Conservation (phyloP, 2,113 vertebrate species). For the Apteryx owenii region DNA sequence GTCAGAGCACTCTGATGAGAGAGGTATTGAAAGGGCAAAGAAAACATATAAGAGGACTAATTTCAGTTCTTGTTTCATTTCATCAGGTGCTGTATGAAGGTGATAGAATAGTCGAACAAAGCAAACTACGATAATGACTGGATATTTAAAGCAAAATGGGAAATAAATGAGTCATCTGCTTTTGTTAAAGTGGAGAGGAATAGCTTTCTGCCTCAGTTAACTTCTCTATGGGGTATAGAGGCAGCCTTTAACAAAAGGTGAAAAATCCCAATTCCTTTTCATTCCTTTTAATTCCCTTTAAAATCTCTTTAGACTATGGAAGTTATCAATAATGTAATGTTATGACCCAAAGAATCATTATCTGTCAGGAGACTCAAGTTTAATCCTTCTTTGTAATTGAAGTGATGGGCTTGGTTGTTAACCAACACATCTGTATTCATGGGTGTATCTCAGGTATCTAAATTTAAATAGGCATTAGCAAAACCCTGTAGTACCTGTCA, state of each 20-base stretch:
- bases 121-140: neutral
- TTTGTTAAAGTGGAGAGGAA: neutral
- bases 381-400: neutral
- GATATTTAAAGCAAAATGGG: constrained; percentile 23
- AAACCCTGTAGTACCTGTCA: neutral
- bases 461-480: neutral
- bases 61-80: neutral
- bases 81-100: neutral
- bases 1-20: neutral
- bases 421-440: neutral
- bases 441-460: neutral
- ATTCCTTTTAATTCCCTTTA: neutral
- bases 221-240: neutral
- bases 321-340: neutral
- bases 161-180: constrained; percentile 7
- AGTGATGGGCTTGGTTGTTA: neutral
- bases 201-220: constrained; percentile 3
- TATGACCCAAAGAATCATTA: neutral
- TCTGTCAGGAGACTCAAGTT: neutral
- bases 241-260: neutral
- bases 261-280: neutral
- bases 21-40: neutral
- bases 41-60: neutral
- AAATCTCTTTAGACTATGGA: neutral
- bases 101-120: constrained; percentile 11